Evolutionary conservation across 2,113 vertebrate species (phyloP), one percentile per base, ranked within the genome.

Genomic region (Halichoerus grypus): DNA sequence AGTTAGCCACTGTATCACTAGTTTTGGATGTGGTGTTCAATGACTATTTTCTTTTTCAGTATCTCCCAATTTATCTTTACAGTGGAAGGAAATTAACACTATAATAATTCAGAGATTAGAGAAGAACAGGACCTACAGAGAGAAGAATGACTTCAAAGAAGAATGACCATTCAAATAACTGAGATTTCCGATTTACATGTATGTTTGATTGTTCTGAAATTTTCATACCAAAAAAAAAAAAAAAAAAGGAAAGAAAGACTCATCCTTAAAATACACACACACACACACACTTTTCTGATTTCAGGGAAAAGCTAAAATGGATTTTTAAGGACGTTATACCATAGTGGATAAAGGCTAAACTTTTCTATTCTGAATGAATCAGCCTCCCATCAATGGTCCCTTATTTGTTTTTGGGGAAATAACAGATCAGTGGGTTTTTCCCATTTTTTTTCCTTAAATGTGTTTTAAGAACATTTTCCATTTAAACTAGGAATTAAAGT

Each of bases 391-490:
- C 51, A 51, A 39, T 21, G 31, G 15, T 10, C 93, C 21, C 63
- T 82, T 57, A 10, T 71, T 88, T 93, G 61, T 15, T 79, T 88
- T 90, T 77, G 74, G 11, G 31, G 55, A 85, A 89, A 59, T 74
- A 95, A 95, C 19, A 81, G 39, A 83, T 82, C n/a, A 46, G 33
- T 69, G 14, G 42, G 15, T 81, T 76, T 94, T 42, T 69, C 42
- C 55, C 65, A 53, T 96, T 87, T 69, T 85, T 88, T 53, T 3
- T 24, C 39, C 8, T 42, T 80, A 31, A 16, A 14, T 6, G 59
- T 65, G 79, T 74, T 94, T 94, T 55, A 92, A 86, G 53, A 87
- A 95, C 1, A 80, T 67, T 95, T 97, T 36, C 67, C 74, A 93
- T 65, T 91, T 96, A 79, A 92, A 63, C 24, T 88, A 88, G 49